phyloP scores from a whole-genome alignment of 2,113 vertebrate species.

The Clinocottus analis region DNA sequence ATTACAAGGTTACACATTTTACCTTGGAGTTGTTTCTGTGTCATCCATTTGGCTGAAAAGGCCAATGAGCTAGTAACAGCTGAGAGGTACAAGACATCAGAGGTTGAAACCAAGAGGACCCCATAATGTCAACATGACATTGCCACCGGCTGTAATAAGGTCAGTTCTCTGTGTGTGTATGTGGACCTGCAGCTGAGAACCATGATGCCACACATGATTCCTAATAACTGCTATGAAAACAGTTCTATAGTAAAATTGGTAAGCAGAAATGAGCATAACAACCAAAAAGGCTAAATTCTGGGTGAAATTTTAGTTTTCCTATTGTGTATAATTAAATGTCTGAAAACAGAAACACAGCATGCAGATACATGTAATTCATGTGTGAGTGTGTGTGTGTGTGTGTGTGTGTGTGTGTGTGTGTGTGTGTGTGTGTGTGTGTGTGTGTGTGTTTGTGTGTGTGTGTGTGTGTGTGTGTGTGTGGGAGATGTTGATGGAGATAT shows the following conservation, averaged over 20 bases:
- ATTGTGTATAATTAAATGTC: conserved; percentile 1
- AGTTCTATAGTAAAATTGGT: background rate
- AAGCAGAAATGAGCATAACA: background rate
- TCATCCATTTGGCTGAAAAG: conserved; percentile 33
- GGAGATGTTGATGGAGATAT: conserved; percentile 35
- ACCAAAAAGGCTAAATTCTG: conserved; percentile 18
- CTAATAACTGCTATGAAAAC: conserved; percentile 8
- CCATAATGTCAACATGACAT: conserved; percentile 37
- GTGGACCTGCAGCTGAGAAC: conserved; percentile 25
- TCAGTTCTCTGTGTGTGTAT: conserved; percentile 26
- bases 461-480: conserved; percentile 5
- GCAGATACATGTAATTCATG: conserved; percentile 26
- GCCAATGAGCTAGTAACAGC: conserved; percentile 33
- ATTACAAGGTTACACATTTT: conserved; percentile 15
- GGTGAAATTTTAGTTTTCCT: background rate
- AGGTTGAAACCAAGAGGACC: conserved; percentile 27
- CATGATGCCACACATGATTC: conserved; percentile 19
- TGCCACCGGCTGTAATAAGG: conserved; percentile 52
- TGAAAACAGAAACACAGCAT: conserved; percentile 3
- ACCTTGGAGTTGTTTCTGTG: conserved; percentile 13
- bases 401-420: background rate
- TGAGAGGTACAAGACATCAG: conserved; percentile 36
- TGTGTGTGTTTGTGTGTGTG: background rate
- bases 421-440: background rate
- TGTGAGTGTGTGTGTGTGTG: conserved; percentile 9